Evolutionary conservation across 2,888 invertebrate species (phyloP).

Genomic region (Pherbina coryleti): DNA sequence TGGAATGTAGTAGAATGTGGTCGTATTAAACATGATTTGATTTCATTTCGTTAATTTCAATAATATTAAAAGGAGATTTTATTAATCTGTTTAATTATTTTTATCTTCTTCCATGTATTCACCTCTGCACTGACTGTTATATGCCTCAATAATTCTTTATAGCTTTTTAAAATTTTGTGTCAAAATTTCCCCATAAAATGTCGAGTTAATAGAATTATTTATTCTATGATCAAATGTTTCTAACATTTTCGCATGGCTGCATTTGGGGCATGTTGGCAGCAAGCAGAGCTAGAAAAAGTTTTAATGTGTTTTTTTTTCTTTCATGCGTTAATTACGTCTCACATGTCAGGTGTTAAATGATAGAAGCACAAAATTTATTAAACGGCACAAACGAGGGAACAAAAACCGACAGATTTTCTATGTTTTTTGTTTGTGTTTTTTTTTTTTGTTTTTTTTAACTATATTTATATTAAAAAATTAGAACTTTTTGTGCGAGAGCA

Average conservation of each 20-base stretch:
- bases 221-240: neutral
- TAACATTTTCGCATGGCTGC: constrained; percentile 3
- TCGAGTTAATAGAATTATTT: too few relatives aligned
- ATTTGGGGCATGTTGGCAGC: neutral
- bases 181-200: neutral
- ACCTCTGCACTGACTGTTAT: too few relatives aligned
- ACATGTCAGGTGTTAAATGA: constrained; percentile 31
- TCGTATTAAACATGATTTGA: too few relatives aligned
- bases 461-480: constrained; percentile 3
- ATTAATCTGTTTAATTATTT: too few relatives aligned
- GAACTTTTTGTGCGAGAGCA: neutral
- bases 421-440: neutral
- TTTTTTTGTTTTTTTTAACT: too few relatives aligned
- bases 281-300: neutral
- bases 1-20: too few relatives aligned
- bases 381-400: constrained; percentile 1
- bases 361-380: constrained; percentile 17
- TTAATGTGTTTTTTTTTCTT: neutral
- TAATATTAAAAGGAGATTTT: too few relatives aligned
- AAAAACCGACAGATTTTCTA: constrained; percentile 12
- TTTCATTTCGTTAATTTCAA: too few relatives aligned
- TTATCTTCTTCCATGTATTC: too few relatives aligned
- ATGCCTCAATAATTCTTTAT: too few relatives aligned
- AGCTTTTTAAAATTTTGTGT: neutral
- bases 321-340: constrained; percentile 9